A percentile compares a stretch with the other conserved stretches of the same genome.
phyloP scores from a whole-genome alignment of 2,797 vertebrate species.

The Leptodactylus fallax region DNA sequence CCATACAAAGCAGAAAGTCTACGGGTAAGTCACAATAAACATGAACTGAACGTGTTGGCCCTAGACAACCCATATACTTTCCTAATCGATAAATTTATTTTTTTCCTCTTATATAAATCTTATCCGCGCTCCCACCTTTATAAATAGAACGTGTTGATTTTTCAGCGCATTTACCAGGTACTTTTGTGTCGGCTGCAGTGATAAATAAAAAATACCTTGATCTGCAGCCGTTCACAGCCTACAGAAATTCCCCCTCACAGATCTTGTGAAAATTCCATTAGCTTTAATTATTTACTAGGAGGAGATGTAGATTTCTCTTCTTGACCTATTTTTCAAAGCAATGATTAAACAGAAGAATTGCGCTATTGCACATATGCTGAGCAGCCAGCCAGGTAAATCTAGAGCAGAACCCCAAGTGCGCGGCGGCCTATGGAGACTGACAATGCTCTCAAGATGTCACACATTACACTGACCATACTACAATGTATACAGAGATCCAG shows the following conservation, averaged over 20 bases:
- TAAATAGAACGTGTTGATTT: conserved; percentile 64
- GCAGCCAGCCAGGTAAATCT: conserved; percentile 69
- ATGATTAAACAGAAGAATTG: conserved; percentile 76
- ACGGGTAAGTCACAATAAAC: background rate
- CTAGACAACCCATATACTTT: background rate
- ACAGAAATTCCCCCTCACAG: conserved; percentile 76
- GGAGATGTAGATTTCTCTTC: conserved; percentile 81
- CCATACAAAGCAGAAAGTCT: background rate
- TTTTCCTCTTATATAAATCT: background rate
- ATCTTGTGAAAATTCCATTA: conserved; percentile 84
- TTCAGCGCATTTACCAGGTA: conserved; percentile 71
- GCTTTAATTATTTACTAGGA: conserved; percentile 86
- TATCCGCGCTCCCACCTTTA: conserved; percentile 57
- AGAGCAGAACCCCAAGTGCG: background rate
- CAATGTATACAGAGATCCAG: background rate
- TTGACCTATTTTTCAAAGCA: conserved; percentile 82
- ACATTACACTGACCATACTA: background rate
- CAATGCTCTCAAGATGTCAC: background rate
- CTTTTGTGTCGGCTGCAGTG: conserved; percentile 63
- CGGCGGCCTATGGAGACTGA: background rate
- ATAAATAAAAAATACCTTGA: conserved; percentile 78
- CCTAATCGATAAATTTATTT: background rate
- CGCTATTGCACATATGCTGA: conserved; percentile 71
- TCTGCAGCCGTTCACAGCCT: conserved; percentile 72
- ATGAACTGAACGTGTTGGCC: too few relatives aligned